Conservation (phyloP, 2,113 vertebrate species). For the Elephas maximus region DNA sequence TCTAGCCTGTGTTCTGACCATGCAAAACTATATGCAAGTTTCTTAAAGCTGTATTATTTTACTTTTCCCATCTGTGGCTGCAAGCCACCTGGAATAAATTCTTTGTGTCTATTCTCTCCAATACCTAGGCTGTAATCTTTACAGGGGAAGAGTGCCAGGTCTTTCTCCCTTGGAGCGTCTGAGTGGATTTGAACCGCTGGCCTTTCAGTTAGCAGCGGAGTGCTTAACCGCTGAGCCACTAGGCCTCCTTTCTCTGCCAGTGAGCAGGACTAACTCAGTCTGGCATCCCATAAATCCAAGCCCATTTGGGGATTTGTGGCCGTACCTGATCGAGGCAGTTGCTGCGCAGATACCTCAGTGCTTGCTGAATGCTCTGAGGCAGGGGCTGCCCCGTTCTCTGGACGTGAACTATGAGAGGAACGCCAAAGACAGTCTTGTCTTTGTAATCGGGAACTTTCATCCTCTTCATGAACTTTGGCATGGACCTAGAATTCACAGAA, state of each 20-base stretch:
- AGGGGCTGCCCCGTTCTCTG: conserved; percentile 97
- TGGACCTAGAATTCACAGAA: conserved; percentile 92
- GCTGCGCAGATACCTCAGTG: conserved; percentile 94
- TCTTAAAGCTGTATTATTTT: too few species aligned
- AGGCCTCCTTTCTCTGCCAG: not conserved
- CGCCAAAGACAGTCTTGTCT: conserved; percentile 97
- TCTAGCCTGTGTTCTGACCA: too few species aligned
- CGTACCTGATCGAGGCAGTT: conserved; percentile 97
- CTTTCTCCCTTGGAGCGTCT: not conserved
- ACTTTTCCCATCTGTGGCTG: too few species aligned
- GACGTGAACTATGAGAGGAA: conserved; percentile 98
- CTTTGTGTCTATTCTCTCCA: too few species aligned
- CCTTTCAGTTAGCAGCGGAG: not conserved
- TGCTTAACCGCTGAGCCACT: not conserved
- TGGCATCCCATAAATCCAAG: too few species aligned
- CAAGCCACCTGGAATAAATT: too few species aligned
- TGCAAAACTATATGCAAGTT: too few species aligned
- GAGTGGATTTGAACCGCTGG: not conserved
- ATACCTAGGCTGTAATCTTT: not conserved
- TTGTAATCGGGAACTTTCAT: conserved; percentile 99
- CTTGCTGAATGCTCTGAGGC: conserved; percentile 97
- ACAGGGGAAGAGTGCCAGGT: too few species aligned
- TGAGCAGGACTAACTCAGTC: not conserved
- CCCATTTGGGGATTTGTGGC: not conserved
- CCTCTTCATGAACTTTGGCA: conserved; percentile 99